Evolutionary conservation across 1,140 invertebrate species (phyloP).

Genomic region (Hypsibius dujardini): DNA sequence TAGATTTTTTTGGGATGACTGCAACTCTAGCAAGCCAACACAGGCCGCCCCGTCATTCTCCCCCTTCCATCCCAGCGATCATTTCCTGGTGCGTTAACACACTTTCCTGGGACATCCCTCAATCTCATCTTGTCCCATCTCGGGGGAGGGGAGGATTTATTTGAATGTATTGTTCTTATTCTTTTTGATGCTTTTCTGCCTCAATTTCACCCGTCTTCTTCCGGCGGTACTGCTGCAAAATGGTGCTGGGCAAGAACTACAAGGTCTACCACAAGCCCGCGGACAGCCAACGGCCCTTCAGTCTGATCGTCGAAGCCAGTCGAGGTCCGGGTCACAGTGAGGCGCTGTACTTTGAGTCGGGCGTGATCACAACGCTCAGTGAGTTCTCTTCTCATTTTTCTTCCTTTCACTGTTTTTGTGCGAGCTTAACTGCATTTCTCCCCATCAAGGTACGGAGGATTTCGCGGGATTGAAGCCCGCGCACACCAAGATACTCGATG

Average conservation of each 20-base stretch:
- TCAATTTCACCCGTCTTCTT: no score
- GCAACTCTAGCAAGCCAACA: no score
- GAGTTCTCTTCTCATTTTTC: background rate
- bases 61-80: no score
- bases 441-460: slow-evolving; percentile 42
- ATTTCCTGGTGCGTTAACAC: no score
- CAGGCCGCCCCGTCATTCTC: no score
- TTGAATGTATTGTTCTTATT: no score
- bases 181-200: no score
- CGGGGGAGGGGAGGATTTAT: no score
- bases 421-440: background rate
- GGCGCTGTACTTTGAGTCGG: slow-evolving; percentile 13
- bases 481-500: slow-evolving; percentile 72
- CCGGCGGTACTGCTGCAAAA: background rate
- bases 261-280: slow-evolving; percentile 12
- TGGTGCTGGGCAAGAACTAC: slow-evolving; percentile 9
- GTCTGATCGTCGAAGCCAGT: background rate
- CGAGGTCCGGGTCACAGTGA: background rate
- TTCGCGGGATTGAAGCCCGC: slow-evolving; percentile 65
- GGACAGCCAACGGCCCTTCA: background rate
- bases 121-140: no score
- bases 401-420: background rate
- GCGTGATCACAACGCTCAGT: background rate
- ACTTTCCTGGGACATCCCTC: no score
- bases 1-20: no score